phyloP scores from a whole-genome alignment of 1,140 invertebrate species.

The Luehdorfia chinensis region DNA sequence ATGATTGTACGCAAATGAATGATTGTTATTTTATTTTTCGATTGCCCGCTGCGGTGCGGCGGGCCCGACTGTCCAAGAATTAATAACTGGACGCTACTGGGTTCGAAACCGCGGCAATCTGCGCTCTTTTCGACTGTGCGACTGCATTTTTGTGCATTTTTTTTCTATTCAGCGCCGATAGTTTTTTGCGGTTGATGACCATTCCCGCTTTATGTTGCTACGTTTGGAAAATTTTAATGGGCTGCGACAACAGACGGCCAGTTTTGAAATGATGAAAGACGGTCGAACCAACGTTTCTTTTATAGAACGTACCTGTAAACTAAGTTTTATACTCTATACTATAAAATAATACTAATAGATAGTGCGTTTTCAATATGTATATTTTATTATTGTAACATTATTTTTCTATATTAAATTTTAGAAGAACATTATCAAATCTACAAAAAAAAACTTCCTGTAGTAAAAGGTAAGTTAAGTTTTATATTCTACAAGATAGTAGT shows the following conservation, averaged over 20 bases:
- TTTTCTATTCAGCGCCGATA: conserved; percentile 62
- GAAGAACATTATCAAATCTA: no score
- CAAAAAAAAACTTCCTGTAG: not conserved
- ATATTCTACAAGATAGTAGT: no score
- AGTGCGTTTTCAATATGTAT: no score
- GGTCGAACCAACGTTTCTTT: no score
- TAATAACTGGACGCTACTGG: conserved; percentile 52
- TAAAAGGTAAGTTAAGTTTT: not conserved
- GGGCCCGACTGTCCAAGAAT: conserved; percentile 54
- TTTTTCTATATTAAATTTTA: no score
- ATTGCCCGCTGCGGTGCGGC: conserved; percentile 47
- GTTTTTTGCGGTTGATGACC: conserved; percentile 64
- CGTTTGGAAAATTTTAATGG: conserved; percentile 47
- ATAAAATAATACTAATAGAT: no score
- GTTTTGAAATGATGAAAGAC: conserved; percentile 5
- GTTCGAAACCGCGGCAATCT: conserved; percentile 58
- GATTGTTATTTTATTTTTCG: conserved; percentile 69
- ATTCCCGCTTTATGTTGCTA: conserved; percentile 43
- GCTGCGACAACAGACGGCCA: conserved; percentile 23
- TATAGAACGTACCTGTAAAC: no score
- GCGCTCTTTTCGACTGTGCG: conserved; percentile 51
- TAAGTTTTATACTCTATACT: no score
- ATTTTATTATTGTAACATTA: no score
- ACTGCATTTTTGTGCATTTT: conserved; percentile 37
- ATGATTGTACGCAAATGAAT: conserved; percentile 57